These are phyloP conservation scores for Origma solitaria DNA, from an alignment of 2,113 vertebrate genomes.

Conservation along the genomic window DNA sequence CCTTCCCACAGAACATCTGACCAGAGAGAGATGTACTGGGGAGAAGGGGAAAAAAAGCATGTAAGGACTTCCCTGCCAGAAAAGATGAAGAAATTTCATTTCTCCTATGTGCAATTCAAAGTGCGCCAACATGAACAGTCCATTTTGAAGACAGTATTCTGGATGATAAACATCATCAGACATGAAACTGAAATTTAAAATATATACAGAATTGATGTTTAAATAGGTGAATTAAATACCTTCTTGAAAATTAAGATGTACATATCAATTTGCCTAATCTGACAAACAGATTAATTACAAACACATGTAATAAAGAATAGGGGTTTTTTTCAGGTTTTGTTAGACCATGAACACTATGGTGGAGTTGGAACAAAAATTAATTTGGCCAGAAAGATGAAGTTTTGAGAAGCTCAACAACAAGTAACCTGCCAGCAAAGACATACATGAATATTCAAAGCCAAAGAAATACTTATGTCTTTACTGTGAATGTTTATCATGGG, in stretches of 20 bases:
- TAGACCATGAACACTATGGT: background rate
- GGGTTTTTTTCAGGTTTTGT: background rate
- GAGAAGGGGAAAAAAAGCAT: fast-evolving
- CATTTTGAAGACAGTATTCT: background rate
- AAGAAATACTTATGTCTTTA: background rate
- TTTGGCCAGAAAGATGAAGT: background rate
- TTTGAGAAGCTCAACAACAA: background rate
- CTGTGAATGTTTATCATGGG: fast-evolving
- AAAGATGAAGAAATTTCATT: background rate
- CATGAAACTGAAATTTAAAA: background rate
- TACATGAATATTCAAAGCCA: background rate
- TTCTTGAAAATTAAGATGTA: background rate
- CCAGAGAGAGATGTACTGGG: background rate
- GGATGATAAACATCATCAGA: background rate
- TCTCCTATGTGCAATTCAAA: background rate
- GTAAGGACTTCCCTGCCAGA: background rate
- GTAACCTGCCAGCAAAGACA: background rate
- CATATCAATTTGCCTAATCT: background rate
- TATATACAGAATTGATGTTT: background rate
- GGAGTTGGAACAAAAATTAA: background rate
- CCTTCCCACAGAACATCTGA: background rate
- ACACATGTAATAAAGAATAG: background rate
- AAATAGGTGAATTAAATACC: background rate
- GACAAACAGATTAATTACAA: background rate
- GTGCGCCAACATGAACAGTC: background rate